phyloP scores from a whole-genome alignment of 2,888 invertebrate species.

The Limenitis camilla region DNA sequence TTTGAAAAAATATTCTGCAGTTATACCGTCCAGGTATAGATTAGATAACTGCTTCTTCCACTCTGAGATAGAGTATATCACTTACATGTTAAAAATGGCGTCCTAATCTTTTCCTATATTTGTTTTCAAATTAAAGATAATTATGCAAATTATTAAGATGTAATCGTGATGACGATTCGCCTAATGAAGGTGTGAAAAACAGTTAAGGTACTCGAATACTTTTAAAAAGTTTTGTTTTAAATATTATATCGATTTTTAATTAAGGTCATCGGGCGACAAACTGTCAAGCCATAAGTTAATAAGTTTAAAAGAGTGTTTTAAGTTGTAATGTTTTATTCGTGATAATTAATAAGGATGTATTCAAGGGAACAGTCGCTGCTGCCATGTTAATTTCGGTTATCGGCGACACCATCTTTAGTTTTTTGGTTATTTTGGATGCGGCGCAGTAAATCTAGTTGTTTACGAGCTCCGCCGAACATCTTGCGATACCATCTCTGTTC shows the following conservation, averaged over 20 bases:
- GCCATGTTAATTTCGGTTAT: conserved; percentile 43
- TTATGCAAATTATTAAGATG: too few relatives aligned
- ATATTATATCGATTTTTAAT: neutral
- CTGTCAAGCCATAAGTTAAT: neutral
- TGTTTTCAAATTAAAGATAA: too few relatives aligned
- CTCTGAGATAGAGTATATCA: too few relatives aligned
- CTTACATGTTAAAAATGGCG: too few relatives aligned
- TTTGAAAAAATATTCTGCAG: too few relatives aligned
- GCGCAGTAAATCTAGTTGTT: conserved; percentile 43
- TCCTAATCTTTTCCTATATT: too few relatives aligned
- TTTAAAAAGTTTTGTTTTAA: conserved; percentile 3
- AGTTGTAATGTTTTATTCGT: conserved; percentile 20
- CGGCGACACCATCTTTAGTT: conserved; percentile 40
- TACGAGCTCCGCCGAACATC: conserved; percentile 35
- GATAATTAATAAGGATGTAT: conserved; percentile 39
- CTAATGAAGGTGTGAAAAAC: too few relatives aligned
- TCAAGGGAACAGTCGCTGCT: conserved; percentile 30
- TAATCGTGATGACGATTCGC: too few relatives aligned
- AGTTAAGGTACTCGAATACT: neutral
- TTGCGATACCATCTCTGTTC: conserved; percentile 34
- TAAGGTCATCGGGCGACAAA: neutral
- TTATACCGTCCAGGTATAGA: too few relatives aligned
- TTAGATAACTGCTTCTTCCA: too few relatives aligned
- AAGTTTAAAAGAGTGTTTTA: neutral
- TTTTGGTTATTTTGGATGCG: conserved; percentile 28